Conservation (phyloP, 2,797 vertebrate species). For the Chloroceryle amazona region DNA sequence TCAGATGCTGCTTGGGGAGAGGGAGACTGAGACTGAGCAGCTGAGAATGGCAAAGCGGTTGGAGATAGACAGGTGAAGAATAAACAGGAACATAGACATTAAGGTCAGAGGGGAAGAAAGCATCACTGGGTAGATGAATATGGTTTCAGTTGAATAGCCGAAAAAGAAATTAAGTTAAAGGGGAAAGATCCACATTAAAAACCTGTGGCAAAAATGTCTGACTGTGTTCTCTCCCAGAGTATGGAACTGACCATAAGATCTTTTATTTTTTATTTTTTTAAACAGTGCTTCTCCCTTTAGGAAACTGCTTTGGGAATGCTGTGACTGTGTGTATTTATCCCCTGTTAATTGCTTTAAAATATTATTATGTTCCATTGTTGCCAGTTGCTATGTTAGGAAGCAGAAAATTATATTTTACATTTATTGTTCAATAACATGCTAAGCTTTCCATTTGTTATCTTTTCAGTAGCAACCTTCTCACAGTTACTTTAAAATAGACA, state of each 20-base stretch:
- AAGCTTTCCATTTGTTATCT: constrained; percentile 1
- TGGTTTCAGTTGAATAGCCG: background rate
- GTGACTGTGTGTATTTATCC: background rate
- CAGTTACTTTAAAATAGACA: constrained; percentile 32
- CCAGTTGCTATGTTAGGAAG: constrained; percentile 11
- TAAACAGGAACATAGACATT: background rate
- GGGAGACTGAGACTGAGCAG: background rate
- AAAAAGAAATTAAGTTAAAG: background rate
- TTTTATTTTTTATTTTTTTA: background rate
- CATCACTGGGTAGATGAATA: background rate
- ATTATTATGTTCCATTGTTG: background rate
- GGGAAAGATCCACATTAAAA: background rate
- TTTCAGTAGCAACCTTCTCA: constrained; percentile 33
- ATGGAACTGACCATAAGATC: background rate
- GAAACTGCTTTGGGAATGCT: background rate
- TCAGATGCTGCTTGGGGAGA: background rate
- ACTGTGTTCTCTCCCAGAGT: background rate
- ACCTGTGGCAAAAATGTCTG: background rate
- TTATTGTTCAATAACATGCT: background rate
- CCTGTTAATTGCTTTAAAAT: constrained; percentile 41
- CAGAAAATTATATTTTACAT: constrained; percentile 43
- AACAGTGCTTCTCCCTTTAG: background rate
- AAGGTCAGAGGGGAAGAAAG: background rate
- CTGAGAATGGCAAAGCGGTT: background rate
- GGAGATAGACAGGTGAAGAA: background rate